A percentile compares a stretch with the other conserved stretches of the same genome.
Evolutionary conservation across 2,797 vertebrate genomes (phyloP).

Genomic region (Microtus californicus): DNA sequence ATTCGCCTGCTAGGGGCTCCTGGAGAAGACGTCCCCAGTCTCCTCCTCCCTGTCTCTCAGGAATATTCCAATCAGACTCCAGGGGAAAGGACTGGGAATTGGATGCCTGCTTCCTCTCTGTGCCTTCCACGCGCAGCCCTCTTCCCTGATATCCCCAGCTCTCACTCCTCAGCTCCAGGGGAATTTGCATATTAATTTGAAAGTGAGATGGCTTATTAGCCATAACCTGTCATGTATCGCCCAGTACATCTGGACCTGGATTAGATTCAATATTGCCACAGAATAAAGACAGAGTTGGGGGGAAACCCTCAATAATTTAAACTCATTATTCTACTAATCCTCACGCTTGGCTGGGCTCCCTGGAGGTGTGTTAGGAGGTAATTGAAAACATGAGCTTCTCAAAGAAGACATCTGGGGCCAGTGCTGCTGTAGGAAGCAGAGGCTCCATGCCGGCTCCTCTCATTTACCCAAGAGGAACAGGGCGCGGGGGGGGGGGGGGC

Average conservation of each 20-base stretch:
- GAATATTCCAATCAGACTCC: neutral
- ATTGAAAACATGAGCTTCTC: slow-evolving; percentile 87
- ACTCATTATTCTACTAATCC: slow-evolving; percentile 88
- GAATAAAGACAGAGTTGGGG: slow-evolving; percentile 54
- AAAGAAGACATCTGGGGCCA: slow-evolving; percentile 85
- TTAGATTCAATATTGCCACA: slow-evolving; percentile 82
- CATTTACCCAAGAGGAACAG: slow-evolving; percentile 76
- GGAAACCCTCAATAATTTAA: slow-evolving; percentile 85
- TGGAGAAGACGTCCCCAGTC: neutral
- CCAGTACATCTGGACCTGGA: slow-evolving; percentile 81
- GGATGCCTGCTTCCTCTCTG: neutral
- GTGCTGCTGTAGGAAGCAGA: slow-evolving; percentile 55
- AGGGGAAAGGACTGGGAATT: fast-evolving
- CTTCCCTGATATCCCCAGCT: neutral
- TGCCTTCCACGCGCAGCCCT: neutral
- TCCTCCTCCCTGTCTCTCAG: neutral
- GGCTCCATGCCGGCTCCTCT: slow-evolving; percentile 42
- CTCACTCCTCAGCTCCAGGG: slow-evolving; percentile 12
- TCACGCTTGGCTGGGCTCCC: slow-evolving; percentile 85
- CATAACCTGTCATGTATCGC: slow-evolving; percentile 81
- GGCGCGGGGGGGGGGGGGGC: neutral
- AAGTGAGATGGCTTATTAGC: slow-evolving; percentile 82
- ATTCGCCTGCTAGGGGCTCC: neutral
- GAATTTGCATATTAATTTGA: slow-evolving; percentile 84
- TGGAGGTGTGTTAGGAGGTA: slow-evolving; percentile 87